Conservation (phyloP, 2,797 vertebrate species). For the Pantherophis vulpinus region DNA sequence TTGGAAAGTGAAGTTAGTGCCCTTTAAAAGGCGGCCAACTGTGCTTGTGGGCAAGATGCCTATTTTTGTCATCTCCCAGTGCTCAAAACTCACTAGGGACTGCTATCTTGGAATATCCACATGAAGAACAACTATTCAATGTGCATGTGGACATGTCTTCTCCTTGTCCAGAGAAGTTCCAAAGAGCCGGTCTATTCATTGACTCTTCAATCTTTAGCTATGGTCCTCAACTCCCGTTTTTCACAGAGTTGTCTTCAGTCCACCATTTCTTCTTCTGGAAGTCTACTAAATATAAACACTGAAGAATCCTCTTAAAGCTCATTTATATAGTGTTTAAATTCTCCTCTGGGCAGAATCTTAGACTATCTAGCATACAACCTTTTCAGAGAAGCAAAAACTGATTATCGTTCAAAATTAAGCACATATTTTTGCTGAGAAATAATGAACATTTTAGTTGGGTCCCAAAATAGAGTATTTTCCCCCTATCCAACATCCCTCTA, state of each 20-base stretch:
- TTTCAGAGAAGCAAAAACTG: neutral
- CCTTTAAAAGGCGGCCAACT: neutral
- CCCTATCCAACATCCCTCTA: neutral
- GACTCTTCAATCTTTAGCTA: neutral
- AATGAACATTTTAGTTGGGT: neutral
- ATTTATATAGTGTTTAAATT: neutral
- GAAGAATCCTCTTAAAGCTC: neutral
- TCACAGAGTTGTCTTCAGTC: neutral
- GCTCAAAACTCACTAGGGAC: neutral
- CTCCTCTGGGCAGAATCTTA: neutral
- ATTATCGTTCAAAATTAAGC: neutral
- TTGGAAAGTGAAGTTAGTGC: neutral
- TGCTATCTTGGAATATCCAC: neutral
- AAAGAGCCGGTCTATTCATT: neutral
- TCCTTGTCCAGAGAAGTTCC: neutral
- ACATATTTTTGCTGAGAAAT: neutral
- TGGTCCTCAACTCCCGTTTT: neutral
- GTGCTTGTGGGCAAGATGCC: neutral
- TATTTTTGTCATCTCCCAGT: neutral
- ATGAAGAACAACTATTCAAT: neutral
- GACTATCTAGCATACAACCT: neutral
- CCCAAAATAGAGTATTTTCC: neutral
- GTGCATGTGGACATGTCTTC: neutral
- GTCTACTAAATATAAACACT: neutral
- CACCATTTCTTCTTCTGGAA: neutral